phyloP scores from a whole-genome alignment of 2,888 invertebrate species.

The Melanostoma mellinum region DNA sequence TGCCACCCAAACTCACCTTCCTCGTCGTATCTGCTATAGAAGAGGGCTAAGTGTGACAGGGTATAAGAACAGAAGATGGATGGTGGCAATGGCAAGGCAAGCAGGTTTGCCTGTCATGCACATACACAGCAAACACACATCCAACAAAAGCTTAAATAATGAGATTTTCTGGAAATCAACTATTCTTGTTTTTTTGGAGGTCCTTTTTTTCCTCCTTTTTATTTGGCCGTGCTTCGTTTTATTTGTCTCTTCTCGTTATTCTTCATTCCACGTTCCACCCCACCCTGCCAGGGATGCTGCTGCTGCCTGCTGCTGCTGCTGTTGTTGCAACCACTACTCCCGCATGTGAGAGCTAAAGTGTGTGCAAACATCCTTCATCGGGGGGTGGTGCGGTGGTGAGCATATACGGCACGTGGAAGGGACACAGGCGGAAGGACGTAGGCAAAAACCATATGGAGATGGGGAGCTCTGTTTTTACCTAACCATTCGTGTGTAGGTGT shows the following conservation, averaged over 20 bases:
- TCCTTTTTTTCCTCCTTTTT: constrained; percentile 43
- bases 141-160: constrained; percentile 76
- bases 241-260: constrained; percentile 60
- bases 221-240: constrained; percentile 47
- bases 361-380: constrained; percentile 47
- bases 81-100: constrained; percentile 60
- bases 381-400: constrained; percentile 38
- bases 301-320: constrained; percentile 57
- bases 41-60: constrained; percentile 58
- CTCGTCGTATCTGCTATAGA: background rate
- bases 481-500: constrained; percentile 26
- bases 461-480: constrained; percentile 49
- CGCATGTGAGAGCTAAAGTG: constrained; percentile 48
- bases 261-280: constrained; percentile 7
- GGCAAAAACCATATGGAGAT: constrained; percentile 41
- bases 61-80: constrained; percentile 56
- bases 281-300: constrained; percentile 30
- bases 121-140: constrained; percentile 64
- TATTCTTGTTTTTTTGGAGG: constrained; percentile 67
- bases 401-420: constrained; percentile 39
- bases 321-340: constrained; percentile 70
- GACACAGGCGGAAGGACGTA: constrained; percentile 42
- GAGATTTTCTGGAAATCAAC: constrained; percentile 78
- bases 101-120: constrained; percentile 66
- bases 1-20: constrained; percentile 21